Evolutionary conservation across 2,113 vertebrate genomes (phyloP).

Genomic region (Amblyornis subalaris): DNA sequence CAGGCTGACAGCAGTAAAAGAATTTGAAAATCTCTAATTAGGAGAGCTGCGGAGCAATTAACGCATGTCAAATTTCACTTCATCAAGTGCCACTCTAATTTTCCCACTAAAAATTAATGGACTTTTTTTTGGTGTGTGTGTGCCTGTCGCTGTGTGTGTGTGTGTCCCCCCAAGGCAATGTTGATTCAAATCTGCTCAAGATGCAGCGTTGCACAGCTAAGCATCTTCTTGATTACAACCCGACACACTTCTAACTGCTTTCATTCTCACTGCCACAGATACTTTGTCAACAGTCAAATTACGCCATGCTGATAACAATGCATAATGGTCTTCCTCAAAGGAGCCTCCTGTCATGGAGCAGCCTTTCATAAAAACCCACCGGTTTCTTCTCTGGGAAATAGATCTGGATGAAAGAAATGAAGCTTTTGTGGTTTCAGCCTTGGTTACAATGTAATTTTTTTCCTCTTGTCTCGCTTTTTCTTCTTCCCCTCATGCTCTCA

Average conservation of each 20-base stretch:
- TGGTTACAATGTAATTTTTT: background rate
- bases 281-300: slow-evolving; percentile 85
- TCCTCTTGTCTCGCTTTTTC: rapidly evolving
- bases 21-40: slow-evolving; percentile 94
- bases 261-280: slow-evolving; percentile 81
- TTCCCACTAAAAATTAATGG: slow-evolving; percentile 87
- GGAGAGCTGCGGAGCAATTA: slow-evolving; percentile 94
- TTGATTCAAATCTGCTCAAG: slow-evolving; percentile 83
- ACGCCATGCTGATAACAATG: slow-evolving; percentile 80
- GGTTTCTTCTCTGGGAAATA: slow-evolving; percentile 56
- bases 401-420: slow-evolving; percentile 35
- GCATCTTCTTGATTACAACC: slow-evolving; percentile 86
- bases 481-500: background rate
- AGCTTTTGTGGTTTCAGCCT: slow-evolving; percentile 33
- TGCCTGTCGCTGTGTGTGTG: slow-evolving; percentile 39
- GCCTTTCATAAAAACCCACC: slow-evolving; percentile 67
- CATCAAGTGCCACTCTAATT: slow-evolving; percentile 95
- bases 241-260: slow-evolving; percentile 79
- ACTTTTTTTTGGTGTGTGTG: slow-evolving; percentile 31
- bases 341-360: slow-evolving; percentile 67
- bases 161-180: slow-evolving; percentile 81
- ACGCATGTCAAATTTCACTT: slow-evolving; percentile 94
- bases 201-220: slow-evolving; percentile 84
- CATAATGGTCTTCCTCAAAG: slow-evolving; percentile 74
- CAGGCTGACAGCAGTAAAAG: slow-evolving; percentile 82